Evolutionary conservation across 1,140 invertebrate genomes (phyloP), one percentile per base, ranked within the genome.

Genomic region (Bicyclus anynana): DNA sequence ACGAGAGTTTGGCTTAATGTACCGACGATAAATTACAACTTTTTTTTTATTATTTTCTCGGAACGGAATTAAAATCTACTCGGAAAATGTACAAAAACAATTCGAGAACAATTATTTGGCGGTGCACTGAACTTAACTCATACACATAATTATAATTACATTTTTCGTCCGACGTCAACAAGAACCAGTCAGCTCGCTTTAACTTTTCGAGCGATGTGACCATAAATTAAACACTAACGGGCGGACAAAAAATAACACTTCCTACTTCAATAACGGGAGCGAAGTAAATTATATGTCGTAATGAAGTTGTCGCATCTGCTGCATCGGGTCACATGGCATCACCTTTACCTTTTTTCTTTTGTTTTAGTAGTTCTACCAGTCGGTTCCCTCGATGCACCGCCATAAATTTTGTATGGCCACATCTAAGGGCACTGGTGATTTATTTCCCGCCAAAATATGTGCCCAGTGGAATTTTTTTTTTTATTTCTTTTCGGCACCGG

Each of bases 381-480:
- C 69, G 64, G 67, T 57, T 70, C 70, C 65, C 62, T 62, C 64
- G 66, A 53, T 66, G 67, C 55, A 74, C 79, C 72, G 68, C 82
- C 68, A 87, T 84, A 85, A 85, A 84, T 85, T 84, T 77, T 63
- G 70, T 82, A 85, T 80, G 67, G 75, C 68, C 69, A 67, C 76
- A 69, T 83, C 79, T 78, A 78, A 75, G 65, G 67, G 59, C 66
- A 59, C 53, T 59, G 64, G 77, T 86, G 83, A 87, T 87, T 87
- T 86, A 87, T 87, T 82, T 74, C 81, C 81, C 70, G 84, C 84
- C 81, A 86, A 87, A 87, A 82, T 79, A 75, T 83, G 80, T 83
- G 75, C 70, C 74, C 68, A 62, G 65, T 72, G n/a, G n/a, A n/a
- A 59, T 75, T 66, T 77, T 69, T 76, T 76, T 74, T 74, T 74